Evolutionary conservation across 2,113 vertebrate genomes (phyloP), one percentile per base, ranked within the genome.

Genomic region (Sinocyclocheilus rhinocerous): DNA sequence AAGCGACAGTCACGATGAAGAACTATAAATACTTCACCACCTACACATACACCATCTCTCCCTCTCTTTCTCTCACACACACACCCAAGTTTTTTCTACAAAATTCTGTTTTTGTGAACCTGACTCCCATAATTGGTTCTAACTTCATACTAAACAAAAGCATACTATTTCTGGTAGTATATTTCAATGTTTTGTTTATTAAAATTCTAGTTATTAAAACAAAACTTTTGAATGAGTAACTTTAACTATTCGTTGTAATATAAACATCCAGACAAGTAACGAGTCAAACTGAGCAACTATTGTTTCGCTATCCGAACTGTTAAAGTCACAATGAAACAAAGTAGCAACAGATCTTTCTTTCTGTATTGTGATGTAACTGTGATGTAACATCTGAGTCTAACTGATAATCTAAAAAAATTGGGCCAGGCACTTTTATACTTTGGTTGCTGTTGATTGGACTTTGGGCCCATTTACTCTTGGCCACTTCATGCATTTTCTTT

Each of bases 11-110:
- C 72, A 85, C 65, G 59, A 86, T 80, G 82, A 84, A 83, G 72
- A 48, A 85, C 83, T 87, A 87, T 87, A 89, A 89, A 86, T 84
- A 84, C 81, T 22, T 67, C 42, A 72, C 76, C 76, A 61, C 84
- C 87, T 55, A 83, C 80, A 55, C 45, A 20, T 63, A 39, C 72
- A 81, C 52, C 22, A 61, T 82, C 67, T 16, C 3, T 48, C 45
- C 45, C 81, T 33, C 42, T 33, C 22, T 73, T 65, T 48, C 45
- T 45, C 42, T 11, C 42, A 52, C 52, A 59, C 20, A 61, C 63
- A 39, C 61, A 73, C 57, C 48, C 26, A 2, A n/a, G 4, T 6
- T 1, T n/a, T 61, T 42, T 22, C 77, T 69, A 20, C 45, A 33
- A 81, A 81, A 65, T 65, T n/a, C 15, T 2, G 9, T 59, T 39